These are phyloP conservation scores for Orbicella faveolata DNA, from an alignment of 64 coral and sea anemone species.

Conservation along the genomic window DNA sequence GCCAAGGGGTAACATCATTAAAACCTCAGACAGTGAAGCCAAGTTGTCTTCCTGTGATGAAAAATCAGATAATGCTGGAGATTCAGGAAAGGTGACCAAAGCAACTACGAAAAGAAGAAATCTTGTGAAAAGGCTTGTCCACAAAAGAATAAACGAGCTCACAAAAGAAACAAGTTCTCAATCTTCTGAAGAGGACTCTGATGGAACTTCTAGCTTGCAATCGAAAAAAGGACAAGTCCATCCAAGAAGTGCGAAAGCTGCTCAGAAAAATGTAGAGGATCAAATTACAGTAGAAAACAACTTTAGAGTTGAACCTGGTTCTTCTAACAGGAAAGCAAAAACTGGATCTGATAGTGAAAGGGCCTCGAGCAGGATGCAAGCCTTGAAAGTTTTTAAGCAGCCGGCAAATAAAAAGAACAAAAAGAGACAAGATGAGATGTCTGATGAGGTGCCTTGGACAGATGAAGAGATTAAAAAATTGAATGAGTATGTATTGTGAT, in stretches of 20 bases:
- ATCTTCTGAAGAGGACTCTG: slow-evolving; percentile 9
- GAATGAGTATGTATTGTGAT: slow-evolving; percentile 31
- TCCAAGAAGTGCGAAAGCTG: background rate
- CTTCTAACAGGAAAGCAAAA: background rate
- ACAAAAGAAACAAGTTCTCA: background rate
- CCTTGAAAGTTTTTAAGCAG: slow-evolving; percentile 17
- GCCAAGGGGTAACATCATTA: background rate
- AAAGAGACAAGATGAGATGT: background rate
- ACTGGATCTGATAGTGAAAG: background rate
- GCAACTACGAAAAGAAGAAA: background rate
- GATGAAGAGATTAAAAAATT: slow-evolving; percentile 47
- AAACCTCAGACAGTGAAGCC: background rate
- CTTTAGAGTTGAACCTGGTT: background rate
- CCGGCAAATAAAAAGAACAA: background rate
- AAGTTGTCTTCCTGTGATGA: background rate
- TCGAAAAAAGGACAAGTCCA: background rate
- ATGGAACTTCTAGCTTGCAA: background rate
- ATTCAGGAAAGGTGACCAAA: background rate
- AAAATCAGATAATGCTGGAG: background rate
- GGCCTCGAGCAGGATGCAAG: background rate
- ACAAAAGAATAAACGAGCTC: background rate
- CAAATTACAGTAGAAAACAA: background rate
- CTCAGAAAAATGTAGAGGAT: background rate
- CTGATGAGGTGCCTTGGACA: slow-evolving; percentile 24
- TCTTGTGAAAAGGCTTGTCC: background rate